Base-by-base conservation (phyloP, 1,140 invertebrate species). In the Cylas formicarius region DNA sequence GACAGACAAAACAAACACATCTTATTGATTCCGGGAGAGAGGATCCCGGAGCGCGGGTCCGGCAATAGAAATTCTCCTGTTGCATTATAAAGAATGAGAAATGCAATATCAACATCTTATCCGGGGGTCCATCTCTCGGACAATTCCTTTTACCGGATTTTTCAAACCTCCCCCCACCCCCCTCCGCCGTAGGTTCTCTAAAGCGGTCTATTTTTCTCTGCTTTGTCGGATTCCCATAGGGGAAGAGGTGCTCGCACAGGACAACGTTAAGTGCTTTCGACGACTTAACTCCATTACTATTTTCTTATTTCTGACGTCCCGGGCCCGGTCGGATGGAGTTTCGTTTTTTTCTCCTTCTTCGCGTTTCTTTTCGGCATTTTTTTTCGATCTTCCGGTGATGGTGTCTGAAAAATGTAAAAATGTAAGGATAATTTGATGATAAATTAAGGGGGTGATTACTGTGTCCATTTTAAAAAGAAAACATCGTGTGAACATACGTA, bases 11-110 rank as follows among this genome's bases (percentile, higher is more conserved):
- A 43, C 46, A 48, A 48, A 48, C 46, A 48, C 43, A 42, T 48
- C 17, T 38, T 48, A 48, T 48, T 43, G 46, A 48, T 51, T 46
- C 23, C 28, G 28, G 23, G 19, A 32, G 24, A 43, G 18, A 16
- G 38, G 37, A 38, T 31, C 9, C 27, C 38, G 32, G 37, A 28
- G 36, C 42, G 21, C n/a, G 23, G 22, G 31, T 5, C 32, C 44
- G 40, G 28, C 29, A 20, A 48, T 43, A 46, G 39, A 46, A 32
- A 55, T 51, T 58, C 60, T 59, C 53, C 56, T 62, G 58, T 61
- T 63, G 60, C 61, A 61, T 61, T 65, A 63, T 61, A 63, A 62
- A 61, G 61, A 62, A 65, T 58, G 61, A 61, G 61, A 65, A 62
- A 63, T 62, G 59, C 61, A 63, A 63, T 63, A 63, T 63, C 60